A percentile compares a stretch with the other conserved stretches of the same genome.
These are phyloP conservation scores for Drosophila sordidapex DNA, from an alignment of 2,888 invertebrate genomes.

Conservation along the genomic window DNA sequence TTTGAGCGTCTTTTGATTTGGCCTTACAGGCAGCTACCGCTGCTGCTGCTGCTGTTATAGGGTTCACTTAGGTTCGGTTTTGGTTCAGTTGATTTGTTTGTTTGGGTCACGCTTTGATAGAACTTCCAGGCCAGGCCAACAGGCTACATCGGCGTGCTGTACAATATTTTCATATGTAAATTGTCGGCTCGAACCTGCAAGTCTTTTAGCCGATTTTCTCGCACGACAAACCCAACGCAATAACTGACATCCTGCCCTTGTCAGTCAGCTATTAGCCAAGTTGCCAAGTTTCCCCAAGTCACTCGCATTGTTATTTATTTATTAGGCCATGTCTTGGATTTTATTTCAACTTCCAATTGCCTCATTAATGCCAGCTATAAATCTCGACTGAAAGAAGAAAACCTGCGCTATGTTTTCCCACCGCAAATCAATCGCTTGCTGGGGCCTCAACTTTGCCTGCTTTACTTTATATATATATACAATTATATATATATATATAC, in stretches of 20 bases:
- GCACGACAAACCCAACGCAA: slow-evolving; percentile 17
- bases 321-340: slow-evolving; percentile 32
- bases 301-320: slow-evolving; percentile 17
- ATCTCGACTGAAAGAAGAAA: slow-evolving; percentile 32
- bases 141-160: slow-evolving; percentile 21
- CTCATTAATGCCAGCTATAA: slow-evolving; percentile 49
- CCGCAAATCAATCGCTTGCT: slow-evolving; percentile 53
- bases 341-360: slow-evolving; percentile 50
- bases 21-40: slow-evolving; percentile 29
- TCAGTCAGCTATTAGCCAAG: slow-evolving; percentile 40
- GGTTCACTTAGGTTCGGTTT: slow-evolving; percentile 35
- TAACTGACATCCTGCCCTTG: slow-evolving; percentile 34
- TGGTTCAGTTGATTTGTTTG: slow-evolving; percentile 57
- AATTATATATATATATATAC: not conserved
- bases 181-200: slow-evolving; percentile 36
- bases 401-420: slow-evolving; percentile 49
- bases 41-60: slow-evolving; percentile 8
- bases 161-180: slow-evolving; percentile 71
- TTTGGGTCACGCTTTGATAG: slow-evolving; percentile 74
- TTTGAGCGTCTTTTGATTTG: slow-evolving; percentile 60
- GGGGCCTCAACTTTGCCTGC: slow-evolving; percentile 35
- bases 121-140: slow-evolving; percentile 50
- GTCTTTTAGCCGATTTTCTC: slow-evolving; percentile 33
- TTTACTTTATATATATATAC: slow-evolving; percentile 12
- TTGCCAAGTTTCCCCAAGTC: slow-evolving; percentile 3